These are phyloP conservation scores for Actenoides lindsayi DNA, from an alignment of 2,113 vertebrate species.

Conservation along the genomic window DNA sequence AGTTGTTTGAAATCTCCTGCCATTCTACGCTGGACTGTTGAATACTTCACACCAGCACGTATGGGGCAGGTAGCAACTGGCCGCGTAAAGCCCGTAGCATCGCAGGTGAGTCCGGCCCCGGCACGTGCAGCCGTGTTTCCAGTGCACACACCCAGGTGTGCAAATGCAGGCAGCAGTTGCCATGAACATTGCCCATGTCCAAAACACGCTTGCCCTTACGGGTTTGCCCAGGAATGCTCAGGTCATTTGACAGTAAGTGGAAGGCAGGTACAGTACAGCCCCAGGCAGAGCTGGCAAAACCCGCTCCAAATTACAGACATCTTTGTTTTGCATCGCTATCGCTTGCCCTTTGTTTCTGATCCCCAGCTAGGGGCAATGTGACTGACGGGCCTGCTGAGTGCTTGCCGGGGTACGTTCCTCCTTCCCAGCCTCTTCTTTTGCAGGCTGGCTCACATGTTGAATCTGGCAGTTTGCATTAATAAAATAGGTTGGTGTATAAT, in stretches of 20 bases:
- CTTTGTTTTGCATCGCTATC: not conserved
- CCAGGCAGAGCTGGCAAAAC: not conserved
- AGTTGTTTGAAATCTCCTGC: not conserved
- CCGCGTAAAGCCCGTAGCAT: not conserved
- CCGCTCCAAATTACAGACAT: not conserved
- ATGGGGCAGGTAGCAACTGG: not conserved
- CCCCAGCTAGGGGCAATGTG: not conserved
- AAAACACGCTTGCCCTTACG: not conserved
- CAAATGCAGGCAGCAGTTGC: not conserved
- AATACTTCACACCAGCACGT: rapidly evolving
- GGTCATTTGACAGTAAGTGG: not conserved
- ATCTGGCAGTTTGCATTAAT: not conserved
- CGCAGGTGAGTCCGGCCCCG: rapidly evolving
- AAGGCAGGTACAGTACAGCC: not conserved
- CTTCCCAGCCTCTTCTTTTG: not conserved
- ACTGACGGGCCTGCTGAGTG: not conserved
- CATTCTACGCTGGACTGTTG: not conserved
- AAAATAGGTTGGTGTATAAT: slow-evolving; percentile 32
- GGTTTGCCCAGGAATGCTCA: not conserved
- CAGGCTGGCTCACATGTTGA: not conserved
- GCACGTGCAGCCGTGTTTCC: rapidly evolving
- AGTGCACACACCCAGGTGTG: not conserved
- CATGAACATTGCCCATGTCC: not conserved
- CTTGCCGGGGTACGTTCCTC: not conserved
- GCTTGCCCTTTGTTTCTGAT: not conserved